Evolutionary conservation across 2,113 vertebrate species (phyloP).

Genomic region (Machaerirhynchus nigripectus): DNA sequence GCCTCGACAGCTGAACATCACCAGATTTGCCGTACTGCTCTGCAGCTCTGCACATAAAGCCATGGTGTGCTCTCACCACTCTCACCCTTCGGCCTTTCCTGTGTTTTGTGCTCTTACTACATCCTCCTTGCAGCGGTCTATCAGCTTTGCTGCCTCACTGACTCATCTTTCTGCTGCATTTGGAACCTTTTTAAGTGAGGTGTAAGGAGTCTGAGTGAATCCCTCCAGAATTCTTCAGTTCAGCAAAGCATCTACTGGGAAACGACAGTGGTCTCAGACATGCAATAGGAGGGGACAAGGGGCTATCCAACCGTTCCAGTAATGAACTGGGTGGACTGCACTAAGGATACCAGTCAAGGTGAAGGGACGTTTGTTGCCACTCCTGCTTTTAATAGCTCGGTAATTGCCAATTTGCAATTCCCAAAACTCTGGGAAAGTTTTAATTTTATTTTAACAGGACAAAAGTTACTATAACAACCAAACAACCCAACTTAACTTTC

Average conservation of each 20-base stretch:
- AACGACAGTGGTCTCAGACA: background rate
- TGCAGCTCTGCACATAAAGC: background rate
- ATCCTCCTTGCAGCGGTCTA: background rate
- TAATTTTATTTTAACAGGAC: background rate
- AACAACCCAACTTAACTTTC: background rate
- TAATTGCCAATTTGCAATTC: background rate
- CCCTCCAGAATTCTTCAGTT: background rate
- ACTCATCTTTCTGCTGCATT: background rate
- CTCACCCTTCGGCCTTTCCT: background rate
- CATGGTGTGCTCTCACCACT: background rate
- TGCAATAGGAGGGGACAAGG: background rate
- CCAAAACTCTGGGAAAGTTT: background rate
- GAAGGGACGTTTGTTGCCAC: background rate
- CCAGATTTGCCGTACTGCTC: background rate
- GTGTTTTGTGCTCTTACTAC: background rate
- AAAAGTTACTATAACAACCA: background rate
- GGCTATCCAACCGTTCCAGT: background rate
- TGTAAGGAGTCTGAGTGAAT: background rate
- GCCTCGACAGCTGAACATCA: background rate
- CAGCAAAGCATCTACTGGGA: background rate
- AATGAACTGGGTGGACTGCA: background rate
- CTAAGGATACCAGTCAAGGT: background rate
- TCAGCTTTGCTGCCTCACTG: background rate
- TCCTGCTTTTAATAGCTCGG: background rate
- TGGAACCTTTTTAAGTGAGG: background rate